These are phyloP conservation scores for Julus scandinavius DNA, from an alignment of 2,888 invertebrate genomes.

Conservation along the genomic window DNA sequence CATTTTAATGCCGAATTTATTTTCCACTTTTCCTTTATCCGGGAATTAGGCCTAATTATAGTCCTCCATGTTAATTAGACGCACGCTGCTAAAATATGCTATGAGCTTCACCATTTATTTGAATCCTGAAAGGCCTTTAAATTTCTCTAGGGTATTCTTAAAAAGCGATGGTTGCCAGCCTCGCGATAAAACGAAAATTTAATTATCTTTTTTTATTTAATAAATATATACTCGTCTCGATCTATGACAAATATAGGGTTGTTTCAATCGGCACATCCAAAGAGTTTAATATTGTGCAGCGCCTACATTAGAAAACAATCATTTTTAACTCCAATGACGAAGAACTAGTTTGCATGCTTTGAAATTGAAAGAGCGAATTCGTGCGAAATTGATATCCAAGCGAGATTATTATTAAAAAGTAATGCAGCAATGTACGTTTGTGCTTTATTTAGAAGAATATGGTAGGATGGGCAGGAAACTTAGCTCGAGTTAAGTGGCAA, in stretches of 20 bases:
- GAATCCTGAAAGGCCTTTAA: background rate
- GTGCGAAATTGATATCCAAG: constrained; percentile 6
- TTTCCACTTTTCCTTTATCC: background rate
- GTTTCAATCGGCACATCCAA: background rate
- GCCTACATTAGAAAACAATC: background rate
- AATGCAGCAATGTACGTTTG: background rate
- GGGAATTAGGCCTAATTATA: background rate
- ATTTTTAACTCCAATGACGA: background rate
- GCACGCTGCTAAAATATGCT: background rate
- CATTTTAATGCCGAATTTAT: constrained; percentile 24
- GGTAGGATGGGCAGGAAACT: constrained; percentile 13
- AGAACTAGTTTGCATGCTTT: background rate
- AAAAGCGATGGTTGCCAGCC: background rate
- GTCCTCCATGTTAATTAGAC: background rate
- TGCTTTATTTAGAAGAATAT: background rate
- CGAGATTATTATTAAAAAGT: constrained; percentile 30
- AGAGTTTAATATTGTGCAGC: background rate
- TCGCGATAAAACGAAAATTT: background rate
- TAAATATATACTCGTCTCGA: background rate
- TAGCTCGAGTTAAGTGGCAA: constrained; percentile 24
- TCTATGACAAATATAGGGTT: too few relatives aligned
- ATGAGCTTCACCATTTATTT: background rate
- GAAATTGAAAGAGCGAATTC: constrained; percentile 10
- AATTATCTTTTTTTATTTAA: constrained; percentile 39
- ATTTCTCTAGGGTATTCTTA: constrained; percentile 34